phyloP scores from a whole-genome alignment of 1,140 invertebrate genomes.

The Glossosoma conforme region DNA sequence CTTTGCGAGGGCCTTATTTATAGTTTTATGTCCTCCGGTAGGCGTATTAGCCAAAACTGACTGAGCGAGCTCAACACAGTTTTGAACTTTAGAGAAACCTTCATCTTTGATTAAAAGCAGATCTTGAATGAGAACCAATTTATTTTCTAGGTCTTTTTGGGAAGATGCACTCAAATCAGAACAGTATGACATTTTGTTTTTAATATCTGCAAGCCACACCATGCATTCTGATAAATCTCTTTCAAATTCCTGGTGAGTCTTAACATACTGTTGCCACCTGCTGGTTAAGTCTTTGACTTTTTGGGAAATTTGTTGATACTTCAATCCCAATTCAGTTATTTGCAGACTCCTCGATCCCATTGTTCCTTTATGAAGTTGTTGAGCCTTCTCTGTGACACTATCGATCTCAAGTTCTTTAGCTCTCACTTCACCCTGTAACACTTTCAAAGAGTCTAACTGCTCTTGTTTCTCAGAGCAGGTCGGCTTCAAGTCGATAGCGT shows the following conservation, averaged over 20 bases:
- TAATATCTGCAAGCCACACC: constrained; percentile 80
- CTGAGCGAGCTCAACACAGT: constrained; percentile 82
- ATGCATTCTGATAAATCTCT: constrained; percentile 72
- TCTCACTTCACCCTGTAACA: constrained; percentile 80
- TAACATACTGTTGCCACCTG: constrained; percentile 89
- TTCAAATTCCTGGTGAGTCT: constrained; percentile 83
- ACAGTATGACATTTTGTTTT: constrained; percentile 78
- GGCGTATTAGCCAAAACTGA: constrained; percentile 90
- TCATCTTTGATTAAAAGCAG: constrained; percentile 85
- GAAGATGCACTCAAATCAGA: constrained; percentile 74
- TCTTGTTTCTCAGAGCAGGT: constrained; percentile 78
- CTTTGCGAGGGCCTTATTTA: constrained; percentile 76
- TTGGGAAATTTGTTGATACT: constrained; percentile 84
- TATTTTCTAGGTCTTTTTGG: constrained; percentile 80
- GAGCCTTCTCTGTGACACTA: constrained; percentile 83
- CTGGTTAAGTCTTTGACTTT: constrained; percentile 88
- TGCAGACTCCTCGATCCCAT: constrained; percentile 61
- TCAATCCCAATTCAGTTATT: constrained; percentile 81
- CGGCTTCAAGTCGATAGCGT: constrained; percentile 83
- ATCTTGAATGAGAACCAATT: constrained; percentile 80
- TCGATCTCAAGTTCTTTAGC: constrained; percentile 92
- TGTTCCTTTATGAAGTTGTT: constrained; percentile 70
- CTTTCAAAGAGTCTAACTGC: constrained; percentile 74
- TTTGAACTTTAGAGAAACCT: constrained; percentile 82
- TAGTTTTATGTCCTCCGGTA: constrained; percentile 76